Percentiles rank a stretch among this genome's conserved stretches.
Conservation (phyloP, 2,888 invertebrate species). For the Eupithecia inturbata region DNA sequence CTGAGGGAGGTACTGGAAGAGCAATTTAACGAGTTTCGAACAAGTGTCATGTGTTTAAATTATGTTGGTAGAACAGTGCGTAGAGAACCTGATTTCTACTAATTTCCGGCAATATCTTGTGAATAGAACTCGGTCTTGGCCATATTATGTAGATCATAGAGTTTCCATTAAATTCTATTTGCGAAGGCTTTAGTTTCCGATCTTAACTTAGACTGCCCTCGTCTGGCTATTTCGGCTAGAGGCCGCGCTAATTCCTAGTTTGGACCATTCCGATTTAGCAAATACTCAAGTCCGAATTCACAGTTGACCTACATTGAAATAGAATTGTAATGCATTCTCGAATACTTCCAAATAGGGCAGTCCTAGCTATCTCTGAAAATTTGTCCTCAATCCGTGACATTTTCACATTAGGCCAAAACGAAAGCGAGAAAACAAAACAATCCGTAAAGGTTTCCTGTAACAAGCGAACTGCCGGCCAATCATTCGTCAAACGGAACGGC, state of each 20-base stretch:
- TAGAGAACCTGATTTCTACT: not conserved
- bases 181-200: not conserved
- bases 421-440: constrained; percentile 65
- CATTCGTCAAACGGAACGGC: constrained; percentile 77
- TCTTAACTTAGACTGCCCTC: constrained; percentile 2
- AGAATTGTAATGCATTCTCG: constrained; percentile 22
- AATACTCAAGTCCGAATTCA: constrained; percentile 14
- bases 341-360: constrained; percentile 28
- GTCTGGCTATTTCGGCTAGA: constrained; percentile 8
- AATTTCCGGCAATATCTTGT: constrained; percentile 1
- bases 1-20: constrained; percentile 25
- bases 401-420: constrained; percentile 47
- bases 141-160: not conserved
- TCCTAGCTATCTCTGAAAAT: constrained; percentile 45
- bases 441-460: constrained; percentile 64
- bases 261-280: constrained; percentile 22
- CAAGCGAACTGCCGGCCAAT: constrained; percentile 72
- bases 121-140: not conserved
- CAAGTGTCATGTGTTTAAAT: constrained; percentile 25
- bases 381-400: constrained; percentile 47
- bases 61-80: constrained; percentile 5
- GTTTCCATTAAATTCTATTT: not conserved
- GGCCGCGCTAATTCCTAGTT: constrained; percentile 14
- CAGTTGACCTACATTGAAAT: constrained; percentile 31
- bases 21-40: constrained; percentile 26